Evolutionary conservation across 2,888 invertebrate genomes (phyloP).

Genomic region (Oligia fasciuncula): DNA sequence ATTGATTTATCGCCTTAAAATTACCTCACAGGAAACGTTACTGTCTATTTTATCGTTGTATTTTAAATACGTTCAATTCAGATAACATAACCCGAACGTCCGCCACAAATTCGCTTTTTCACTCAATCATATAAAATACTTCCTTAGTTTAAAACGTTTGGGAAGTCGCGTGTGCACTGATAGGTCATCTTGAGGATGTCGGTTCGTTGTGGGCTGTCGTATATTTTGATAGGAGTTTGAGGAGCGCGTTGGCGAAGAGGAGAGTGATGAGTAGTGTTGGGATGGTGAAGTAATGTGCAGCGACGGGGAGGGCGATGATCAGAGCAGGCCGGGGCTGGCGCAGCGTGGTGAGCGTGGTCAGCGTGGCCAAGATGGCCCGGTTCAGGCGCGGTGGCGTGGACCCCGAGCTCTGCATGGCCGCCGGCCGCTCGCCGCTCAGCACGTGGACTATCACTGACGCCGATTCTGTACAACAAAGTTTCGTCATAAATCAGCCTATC

Average conservation of each 20-base stretch:
- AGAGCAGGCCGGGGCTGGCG: conserved; percentile 70
- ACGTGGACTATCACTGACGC: conserved; percentile 96
- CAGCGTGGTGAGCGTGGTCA: conserved; percentile 77
- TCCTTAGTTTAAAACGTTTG: conserved; percentile 63
- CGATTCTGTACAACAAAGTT: conserved; percentile 89
- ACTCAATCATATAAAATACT: conserved; percentile 63
- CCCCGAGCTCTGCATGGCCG: conserved; percentile 91
- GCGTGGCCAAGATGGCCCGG: conserved; percentile 77
- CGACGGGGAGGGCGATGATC: conserved; percentile 68
- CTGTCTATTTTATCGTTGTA: conserved; percentile 75
- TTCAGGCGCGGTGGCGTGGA: conserved; percentile 80
- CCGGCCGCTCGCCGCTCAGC: conserved; percentile 93
- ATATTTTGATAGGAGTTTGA: conserved; percentile 57
- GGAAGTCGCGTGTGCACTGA: conserved; percentile 65
- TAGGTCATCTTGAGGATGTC: conserved; percentile 82
- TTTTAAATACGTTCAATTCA: conserved; percentile 71
- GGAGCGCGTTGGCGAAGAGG: conserved; percentile 58
- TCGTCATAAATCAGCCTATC: conserved; percentile 50
- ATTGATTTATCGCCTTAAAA: conserved; percentile 63
- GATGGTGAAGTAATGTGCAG: conserved; percentile 70
- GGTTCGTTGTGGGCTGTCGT: conserved; percentile 50
- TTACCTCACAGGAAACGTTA: conserved; percentile 65
- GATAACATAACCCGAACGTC: conserved; percentile 65
- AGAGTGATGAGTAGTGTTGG: conserved; percentile 68
- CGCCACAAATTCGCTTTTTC: conserved; percentile 61